Percentiles rank a stretch among this genome's conserved stretches.
phyloP scores from a whole-genome alignment of 1,140 invertebrate genomes.

The Drosophila neocordata region DNA sequence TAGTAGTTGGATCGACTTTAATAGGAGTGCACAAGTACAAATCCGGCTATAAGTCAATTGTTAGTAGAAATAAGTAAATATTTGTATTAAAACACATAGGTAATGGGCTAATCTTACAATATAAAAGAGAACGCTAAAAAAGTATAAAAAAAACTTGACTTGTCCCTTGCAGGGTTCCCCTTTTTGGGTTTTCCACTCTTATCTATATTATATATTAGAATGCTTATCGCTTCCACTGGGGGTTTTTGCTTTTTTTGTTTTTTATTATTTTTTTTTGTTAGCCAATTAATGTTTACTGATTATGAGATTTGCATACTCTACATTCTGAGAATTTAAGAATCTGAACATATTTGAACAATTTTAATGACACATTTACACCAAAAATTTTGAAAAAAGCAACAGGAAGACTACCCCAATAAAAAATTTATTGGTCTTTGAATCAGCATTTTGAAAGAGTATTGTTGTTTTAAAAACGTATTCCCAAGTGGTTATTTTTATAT shows the following conservation, averaged over 20 bases:
- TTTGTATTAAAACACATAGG: slow-evolving; percentile 3
- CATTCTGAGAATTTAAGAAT: too few relatives aligned
- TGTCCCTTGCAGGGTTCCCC: not conserved
- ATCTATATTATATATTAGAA: not conserved
- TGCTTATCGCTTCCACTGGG: not conserved
- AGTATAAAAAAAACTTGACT: not conserved
- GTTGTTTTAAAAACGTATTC: not conserved
- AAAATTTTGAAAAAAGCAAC: too few relatives aligned
- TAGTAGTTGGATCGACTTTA: slow-evolving; percentile 87
- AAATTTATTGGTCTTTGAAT: not conserved
- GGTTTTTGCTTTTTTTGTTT: too few relatives aligned
- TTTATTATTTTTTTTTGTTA: not conserved
- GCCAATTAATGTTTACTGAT: too few relatives aligned
- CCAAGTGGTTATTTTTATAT: not conserved
- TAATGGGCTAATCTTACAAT: slow-evolving; percentile 17
- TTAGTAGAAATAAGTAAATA: slow-evolving; percentile 20
- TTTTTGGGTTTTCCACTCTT: not conserved
- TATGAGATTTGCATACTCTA: too few relatives aligned
- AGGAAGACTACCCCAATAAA: too few relatives aligned
- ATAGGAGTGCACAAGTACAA: slow-evolving; percentile 93
- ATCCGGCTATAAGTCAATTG: slow-evolving; percentile 87
- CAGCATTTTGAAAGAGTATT: not conserved
- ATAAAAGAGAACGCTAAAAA: not conserved
- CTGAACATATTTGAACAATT: too few relatives aligned
- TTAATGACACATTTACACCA: too few relatives aligned